Evolutionary conservation across 2,888 invertebrate species (phyloP), one percentile per base, ranked within the genome.

Genomic region (Apomyelois bistriatella): DNA sequence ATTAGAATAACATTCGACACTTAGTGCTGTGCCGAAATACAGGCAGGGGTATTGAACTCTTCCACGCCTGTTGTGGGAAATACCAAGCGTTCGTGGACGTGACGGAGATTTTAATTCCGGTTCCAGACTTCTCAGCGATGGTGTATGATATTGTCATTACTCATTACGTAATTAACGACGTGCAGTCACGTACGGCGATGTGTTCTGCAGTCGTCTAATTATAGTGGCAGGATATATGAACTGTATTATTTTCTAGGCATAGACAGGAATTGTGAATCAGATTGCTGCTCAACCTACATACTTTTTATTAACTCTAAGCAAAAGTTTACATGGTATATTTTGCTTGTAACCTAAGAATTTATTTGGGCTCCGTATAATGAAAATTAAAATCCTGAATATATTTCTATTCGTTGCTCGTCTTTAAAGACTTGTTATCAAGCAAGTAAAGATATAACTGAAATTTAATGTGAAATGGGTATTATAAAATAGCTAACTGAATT

Each of bases 71-170:
- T 65, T 61, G 67, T 72, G 73, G 77, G 74, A 69, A 78, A 76
- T 72, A 68, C 76, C 70, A 53, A 64, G 60, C 59, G 53, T 43
- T 49, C n/a, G 46, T 54, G 61, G 54, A 69, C 80, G 79, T 80
- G 80, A 76, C 66, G 53, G 58, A 63, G 71, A 72, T 80, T 64
- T 62, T 62, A 76, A 80, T 73, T 66, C 57, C 54, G 54, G 59
- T 60, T 53, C 59, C 56, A 63, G 64, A 13, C 30, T 3, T 28
- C 13, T 12, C 17, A 4, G 32, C 32, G 48, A 36, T 48, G 48
- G 48, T 15, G 38, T 5, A 38, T 49, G 38, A 49, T 49, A 49
- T 38, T 38, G 48, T 36, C 48, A 48, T 48, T 48, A 48, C 37
- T 36, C 28, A 37, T 37, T 48, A 38, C 48, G 36, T 38, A 49